A percentile compares a stretch with the other conserved stretches of the same genome.
phyloP scores from a whole-genome alignment of 2,113 vertebrate genomes.

The Anguilla japonica region DNA sequence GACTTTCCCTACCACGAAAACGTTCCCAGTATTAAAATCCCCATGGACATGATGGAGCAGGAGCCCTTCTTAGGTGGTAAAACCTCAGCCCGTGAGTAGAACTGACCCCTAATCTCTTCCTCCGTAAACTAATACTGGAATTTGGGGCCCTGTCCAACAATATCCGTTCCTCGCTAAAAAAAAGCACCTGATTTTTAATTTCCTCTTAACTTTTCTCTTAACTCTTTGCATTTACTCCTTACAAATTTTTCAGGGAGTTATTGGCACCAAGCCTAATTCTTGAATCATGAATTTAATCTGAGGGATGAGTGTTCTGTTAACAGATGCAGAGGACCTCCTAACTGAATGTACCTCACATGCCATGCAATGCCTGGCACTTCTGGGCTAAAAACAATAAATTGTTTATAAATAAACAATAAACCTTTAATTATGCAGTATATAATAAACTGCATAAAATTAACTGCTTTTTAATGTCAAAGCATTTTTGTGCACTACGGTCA shows the following conservation, averaged over 20 bases:
- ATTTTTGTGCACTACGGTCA: too few species aligned
- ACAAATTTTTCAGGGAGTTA: not conserved
- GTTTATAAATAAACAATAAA: too few species aligned
- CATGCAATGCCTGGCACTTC: not conserved
- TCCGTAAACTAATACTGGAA: slow-evolving; percentile 29
- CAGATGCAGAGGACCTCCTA: not conserved
- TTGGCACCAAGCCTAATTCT: not conserved
- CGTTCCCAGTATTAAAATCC: slow-evolving; percentile 97
- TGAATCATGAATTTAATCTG: not conserved
- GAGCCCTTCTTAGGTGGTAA: slow-evolving; percentile 92
- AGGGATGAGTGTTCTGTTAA: not conserved
- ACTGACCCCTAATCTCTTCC: slow-evolving; percentile 51
- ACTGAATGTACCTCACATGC: not conserved
- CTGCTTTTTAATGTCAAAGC: too few species aligned
- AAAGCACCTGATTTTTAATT: not conserved
- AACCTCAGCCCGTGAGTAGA: slow-evolving; percentile 94
- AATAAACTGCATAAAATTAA: too few species aligned
- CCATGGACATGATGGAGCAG: slow-evolving; percentile 97
- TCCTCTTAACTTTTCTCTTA: not conserved
- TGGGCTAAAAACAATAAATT: not conserved
- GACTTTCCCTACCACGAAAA: slow-evolving; percentile 93
- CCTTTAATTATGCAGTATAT: too few species aligned
- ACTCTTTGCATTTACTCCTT: not conserved
- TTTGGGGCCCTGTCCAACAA: not conserved
- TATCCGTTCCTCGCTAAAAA: not conserved